A percentile compares a stretch with the other conserved stretches of the same genome.
Evolutionary conservation across 2,797 vertebrate species (phyloP).

Genomic region (Clarias platycephalus): DNA sequence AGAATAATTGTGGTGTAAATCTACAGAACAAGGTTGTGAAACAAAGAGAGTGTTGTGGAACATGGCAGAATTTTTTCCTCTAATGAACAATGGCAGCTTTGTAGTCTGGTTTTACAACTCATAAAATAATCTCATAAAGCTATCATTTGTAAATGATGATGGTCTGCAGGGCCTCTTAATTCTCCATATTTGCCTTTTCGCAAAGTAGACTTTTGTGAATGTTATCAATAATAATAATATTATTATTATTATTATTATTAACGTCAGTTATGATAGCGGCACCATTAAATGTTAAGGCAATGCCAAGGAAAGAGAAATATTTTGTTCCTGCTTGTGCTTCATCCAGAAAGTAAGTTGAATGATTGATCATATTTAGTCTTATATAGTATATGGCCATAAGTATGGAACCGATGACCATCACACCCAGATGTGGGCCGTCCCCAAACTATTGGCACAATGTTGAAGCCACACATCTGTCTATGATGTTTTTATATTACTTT

Average conservation of each 20-base stretch:
- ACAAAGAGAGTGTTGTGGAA: not conserved
- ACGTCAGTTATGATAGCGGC: not conserved
- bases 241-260: too few species aligned
- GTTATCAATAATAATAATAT: too few species aligned
- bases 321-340: not conserved
- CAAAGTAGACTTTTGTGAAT: not conserved
- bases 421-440: not conserved
- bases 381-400: not conserved
- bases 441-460: not conserved
- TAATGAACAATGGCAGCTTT: slow-evolving; percentile 39
- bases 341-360: not conserved
- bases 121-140: slow-evolving; percentile 34
- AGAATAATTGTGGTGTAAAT: slow-evolving; percentile 13
- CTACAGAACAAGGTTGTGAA: not conserved
- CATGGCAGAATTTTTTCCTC: not conserved
- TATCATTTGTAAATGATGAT: slow-evolving; percentile 9
- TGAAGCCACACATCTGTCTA: not conserved
- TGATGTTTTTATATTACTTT: not conserved
- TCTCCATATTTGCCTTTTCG: slow-evolving; percentile 8
- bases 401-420: not conserved
- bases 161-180: slow-evolving; percentile 14
- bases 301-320: not conserved
- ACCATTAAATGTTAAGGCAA: not conserved
- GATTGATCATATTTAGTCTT: not conserved
- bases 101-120: slow-evolving; percentile 17